Conservation (phyloP, 2,113 vertebrate species). For the Sapayoa aenigma region DNA sequence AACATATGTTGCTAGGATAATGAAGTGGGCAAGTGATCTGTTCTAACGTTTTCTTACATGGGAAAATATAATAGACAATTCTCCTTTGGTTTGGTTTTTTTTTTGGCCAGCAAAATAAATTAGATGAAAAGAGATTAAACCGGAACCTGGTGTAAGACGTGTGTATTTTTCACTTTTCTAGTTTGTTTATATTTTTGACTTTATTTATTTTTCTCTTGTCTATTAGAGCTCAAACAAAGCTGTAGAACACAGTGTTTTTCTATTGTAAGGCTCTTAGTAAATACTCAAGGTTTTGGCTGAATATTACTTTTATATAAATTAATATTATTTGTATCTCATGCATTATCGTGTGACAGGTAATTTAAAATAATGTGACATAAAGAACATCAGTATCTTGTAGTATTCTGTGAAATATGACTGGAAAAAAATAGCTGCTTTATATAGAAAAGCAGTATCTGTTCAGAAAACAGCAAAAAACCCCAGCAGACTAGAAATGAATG, state of each 20-base stretch:
- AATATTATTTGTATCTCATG: not conserved
- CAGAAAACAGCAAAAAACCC: not conserved
- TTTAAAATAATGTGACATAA: not conserved
- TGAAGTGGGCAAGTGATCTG: not conserved
- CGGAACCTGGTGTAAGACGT: not conserved
- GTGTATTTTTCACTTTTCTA: not conserved
- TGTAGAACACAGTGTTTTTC: not conserved
- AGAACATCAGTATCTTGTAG: not conserved
- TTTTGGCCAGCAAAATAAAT: not conserved
- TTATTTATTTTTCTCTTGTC: not conserved
- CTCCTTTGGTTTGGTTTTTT: not conserved
- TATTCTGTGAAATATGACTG: not conserved
- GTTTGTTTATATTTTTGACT: not conserved
- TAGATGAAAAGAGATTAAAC: not conserved
- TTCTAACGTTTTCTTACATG: not conserved
- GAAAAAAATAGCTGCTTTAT: not conserved
- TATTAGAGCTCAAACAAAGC: not conserved
- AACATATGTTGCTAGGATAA: not conserved
- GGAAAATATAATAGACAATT: not conserved
- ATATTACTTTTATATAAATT: not conserved
- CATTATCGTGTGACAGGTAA: not conserved
- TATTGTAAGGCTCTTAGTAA: not conserved
- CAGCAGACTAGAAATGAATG: not conserved
- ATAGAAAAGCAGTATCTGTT: not conserved
- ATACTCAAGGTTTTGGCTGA: not conserved